Conservation (phyloP, 1,140 invertebrate genomes). For the Cydia strobilella region DNA sequence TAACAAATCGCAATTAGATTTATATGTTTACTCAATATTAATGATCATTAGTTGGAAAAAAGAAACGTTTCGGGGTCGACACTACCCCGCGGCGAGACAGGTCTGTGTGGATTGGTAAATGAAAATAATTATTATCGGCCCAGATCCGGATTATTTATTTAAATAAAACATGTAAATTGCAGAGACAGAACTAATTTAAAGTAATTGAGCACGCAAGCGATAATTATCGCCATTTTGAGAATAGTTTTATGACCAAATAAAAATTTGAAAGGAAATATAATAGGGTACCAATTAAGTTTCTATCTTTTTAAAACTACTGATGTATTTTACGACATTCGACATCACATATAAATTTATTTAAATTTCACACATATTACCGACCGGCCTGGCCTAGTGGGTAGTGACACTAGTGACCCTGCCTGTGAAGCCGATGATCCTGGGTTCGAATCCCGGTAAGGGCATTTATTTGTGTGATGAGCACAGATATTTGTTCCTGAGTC, state of each 20-base stretch:
- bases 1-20: conserved; percentile 61
- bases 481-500: too few relatives aligned
- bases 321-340: too few relatives aligned
- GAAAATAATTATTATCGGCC: conserved; percentile 39
- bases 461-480: too few relatives aligned
- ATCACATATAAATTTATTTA: too few relatives aligned
- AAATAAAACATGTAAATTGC: conserved; percentile 53
- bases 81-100: conserved; percentile 39
- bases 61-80: conserved; percentile 38
- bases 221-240: conserved; percentile 23
- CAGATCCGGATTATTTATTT: conserved; percentile 39
- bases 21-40: conserved; percentile 64
- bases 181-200: conserved; percentile 53
- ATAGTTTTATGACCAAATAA: conserved; percentile 23
- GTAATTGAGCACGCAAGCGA: conserved; percentile 25
- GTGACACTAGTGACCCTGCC: too few relatives aligned
- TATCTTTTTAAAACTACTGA: too few relatives aligned
- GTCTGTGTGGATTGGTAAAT: conserved; percentile 37
- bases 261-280: neutral
- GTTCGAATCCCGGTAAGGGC: too few relatives aligned
- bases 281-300: conserved; percentile 42
- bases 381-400: too few relatives aligned
- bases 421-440: too few relatives aligned
- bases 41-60: conserved; percentile 52
- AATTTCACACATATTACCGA: too few relatives aligned